These are phyloP conservation scores for Bambusicola thoracicus DNA, from an alignment of 2,113 vertebrate species.

Conservation along the genomic window DNA sequence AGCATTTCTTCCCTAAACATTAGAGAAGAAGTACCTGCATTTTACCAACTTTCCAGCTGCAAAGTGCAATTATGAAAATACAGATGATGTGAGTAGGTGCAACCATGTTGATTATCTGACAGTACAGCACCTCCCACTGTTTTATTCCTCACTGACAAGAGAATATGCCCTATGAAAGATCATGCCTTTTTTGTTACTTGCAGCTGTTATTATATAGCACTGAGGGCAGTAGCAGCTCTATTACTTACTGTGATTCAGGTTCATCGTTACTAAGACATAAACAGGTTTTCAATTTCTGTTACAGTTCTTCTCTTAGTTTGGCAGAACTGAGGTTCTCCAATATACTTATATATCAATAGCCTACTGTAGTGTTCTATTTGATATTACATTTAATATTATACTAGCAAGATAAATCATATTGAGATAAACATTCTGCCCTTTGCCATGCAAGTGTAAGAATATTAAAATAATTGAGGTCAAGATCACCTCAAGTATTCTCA, in stretches of 20 bases:
- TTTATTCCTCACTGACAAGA: rapidly evolving
- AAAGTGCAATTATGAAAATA: background rate
- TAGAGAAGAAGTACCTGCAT: background rate
- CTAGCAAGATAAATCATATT: background rate
- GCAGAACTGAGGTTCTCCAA: background rate
- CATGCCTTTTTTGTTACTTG: background rate
- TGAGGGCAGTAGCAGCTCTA: background rate
- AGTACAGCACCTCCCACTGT: background rate
- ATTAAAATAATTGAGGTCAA: background rate
- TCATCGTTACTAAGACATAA: background rate
- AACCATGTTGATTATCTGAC: no score
- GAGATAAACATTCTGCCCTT: background rate
- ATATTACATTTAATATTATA: background rate
- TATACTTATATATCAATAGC: background rate
- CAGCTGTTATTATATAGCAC: background rate
- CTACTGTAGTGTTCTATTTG: background rate
- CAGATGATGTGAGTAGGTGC: background rate
- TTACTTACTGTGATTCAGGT: background rate
- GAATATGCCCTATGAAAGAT: background rate
- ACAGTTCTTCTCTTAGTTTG: background rate
- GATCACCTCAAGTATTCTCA: background rate
- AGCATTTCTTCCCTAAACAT: background rate
- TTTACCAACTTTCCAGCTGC: background rate
- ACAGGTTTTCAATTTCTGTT: background rate
- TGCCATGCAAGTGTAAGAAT: background rate